Evolutionary conservation across 2,797 vertebrate species (phyloP).

Genomic region (Lophius americanus): DNA sequence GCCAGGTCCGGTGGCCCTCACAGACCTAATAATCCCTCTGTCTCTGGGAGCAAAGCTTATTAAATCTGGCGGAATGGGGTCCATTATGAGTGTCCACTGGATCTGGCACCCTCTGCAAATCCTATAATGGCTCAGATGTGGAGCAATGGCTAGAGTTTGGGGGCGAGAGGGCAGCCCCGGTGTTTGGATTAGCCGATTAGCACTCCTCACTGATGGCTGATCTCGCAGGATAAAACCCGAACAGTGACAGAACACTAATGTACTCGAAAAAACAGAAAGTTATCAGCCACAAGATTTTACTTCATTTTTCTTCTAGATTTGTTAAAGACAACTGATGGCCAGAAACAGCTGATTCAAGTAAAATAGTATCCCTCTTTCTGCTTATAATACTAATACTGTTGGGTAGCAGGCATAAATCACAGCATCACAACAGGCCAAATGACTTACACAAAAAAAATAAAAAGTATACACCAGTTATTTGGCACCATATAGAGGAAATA

Average conservation of each 20-base stretch:
- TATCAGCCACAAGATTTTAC: slow-evolving; percentile 7
- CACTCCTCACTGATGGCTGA: slow-evolving; percentile 54
- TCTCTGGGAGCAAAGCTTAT: slow-evolving; percentile 79
- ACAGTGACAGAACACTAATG: slow-evolving; percentile 26
- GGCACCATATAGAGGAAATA: background rate
- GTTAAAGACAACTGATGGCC: slow-evolving; percentile 2
- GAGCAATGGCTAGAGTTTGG: slow-evolving; percentile 41
- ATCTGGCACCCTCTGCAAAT: slow-evolving; percentile 77
- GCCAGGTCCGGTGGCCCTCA: slow-evolving; percentile 62
- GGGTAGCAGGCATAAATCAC: too few species aligned
- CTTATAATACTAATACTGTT: too few species aligned
- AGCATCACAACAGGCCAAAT: too few species aligned
- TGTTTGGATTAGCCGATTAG: slow-evolving; percentile 65
- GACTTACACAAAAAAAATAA: too few species aligned
- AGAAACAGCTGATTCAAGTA: slow-evolving; percentile 9
- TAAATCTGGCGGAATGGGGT: slow-evolving; percentile 72
- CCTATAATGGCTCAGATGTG: slow-evolving; percentile 67
- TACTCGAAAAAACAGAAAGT: slow-evolving; percentile 9
- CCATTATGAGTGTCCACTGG: slow-evolving; percentile 64
- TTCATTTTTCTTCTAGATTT: slow-evolving; percentile 21
- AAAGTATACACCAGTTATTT: background rate
- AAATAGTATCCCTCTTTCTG: background rate
- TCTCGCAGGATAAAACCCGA: slow-evolving; percentile 46
- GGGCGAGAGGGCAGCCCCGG: slow-evolving; percentile 26
- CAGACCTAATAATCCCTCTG: slow-evolving; percentile 70